Evolutionary conservation across 2,113 vertebrate genomes (phyloP).

Genomic region (Pyxicephalus adspersus): DNA sequence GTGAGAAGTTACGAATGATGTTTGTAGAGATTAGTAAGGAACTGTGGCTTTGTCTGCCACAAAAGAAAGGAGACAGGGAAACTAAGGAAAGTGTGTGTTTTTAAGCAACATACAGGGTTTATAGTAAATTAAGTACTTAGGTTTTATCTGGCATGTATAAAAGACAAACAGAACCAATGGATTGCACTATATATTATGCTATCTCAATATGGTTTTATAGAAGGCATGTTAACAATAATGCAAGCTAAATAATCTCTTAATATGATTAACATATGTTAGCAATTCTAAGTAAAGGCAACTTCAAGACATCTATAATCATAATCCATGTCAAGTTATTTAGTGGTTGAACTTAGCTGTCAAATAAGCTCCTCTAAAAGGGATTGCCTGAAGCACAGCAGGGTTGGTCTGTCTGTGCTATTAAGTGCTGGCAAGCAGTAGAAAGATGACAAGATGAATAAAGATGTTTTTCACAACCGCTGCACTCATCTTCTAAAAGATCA

Average conservation of each 20-base stretch:
- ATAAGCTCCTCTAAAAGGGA: slow-evolving; percentile 41
- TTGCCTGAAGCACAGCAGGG: slow-evolving; percentile 53
- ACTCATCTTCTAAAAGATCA: slow-evolving; percentile 49
- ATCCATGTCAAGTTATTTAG: slow-evolving; percentile 47
- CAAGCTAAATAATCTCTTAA: slow-evolving; percentile 39
- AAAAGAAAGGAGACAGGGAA: no score
- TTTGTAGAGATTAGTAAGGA: no score
- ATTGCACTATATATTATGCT: slow-evolving; percentile 8
- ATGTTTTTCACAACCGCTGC: slow-evolving; percentile 38
- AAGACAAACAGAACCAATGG: background rate
- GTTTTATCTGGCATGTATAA: no score
- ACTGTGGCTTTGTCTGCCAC: no score
- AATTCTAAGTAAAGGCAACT: slow-evolving; percentile 19
- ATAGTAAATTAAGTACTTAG: no score
- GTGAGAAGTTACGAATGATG: no score
- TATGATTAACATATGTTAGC: slow-evolving; percentile 27
- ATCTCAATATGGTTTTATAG: slow-evolving; percentile 8
- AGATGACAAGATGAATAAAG: slow-evolving; percentile 52
- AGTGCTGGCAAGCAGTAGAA: slow-evolving; percentile 45
- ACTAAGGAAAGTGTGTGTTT: no score
- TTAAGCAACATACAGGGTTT: no score
- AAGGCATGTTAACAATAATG: slow-evolving; percentile 48
- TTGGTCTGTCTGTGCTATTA: slow-evolving; percentile 51
- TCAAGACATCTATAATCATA: slow-evolving; percentile 47
- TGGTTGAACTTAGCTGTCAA: slow-evolving; percentile 44